These are phyloP conservation scores for Sphyrna mokarran DNA, from an alignment of 2,113 vertebrate species.

Conservation along the genomic window DNA sequence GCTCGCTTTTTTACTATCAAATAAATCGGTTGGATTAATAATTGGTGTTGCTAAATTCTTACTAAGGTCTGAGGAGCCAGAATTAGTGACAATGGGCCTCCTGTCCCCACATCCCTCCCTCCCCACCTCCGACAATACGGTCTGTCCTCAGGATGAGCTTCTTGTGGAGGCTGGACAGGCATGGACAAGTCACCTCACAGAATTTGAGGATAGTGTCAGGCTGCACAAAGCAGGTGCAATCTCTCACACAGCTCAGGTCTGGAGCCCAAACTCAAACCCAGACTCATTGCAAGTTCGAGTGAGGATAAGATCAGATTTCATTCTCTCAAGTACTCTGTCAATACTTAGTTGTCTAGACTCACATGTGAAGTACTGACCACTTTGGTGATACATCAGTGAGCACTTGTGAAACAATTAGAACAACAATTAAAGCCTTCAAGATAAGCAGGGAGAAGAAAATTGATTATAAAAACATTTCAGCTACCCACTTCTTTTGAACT, in stretches of 20 bases:
- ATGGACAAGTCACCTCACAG: neutral
- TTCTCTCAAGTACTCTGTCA: neutral
- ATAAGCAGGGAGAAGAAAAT: slow-evolving; percentile 30
- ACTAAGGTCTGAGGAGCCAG: too few relatives aligned
- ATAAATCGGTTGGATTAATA: too few relatives aligned
- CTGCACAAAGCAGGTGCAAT: neutral
- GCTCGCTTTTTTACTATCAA: too few relatives aligned
- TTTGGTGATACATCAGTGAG: neutral
- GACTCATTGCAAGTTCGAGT: too few relatives aligned
- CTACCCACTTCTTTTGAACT: slow-evolving; percentile 4
- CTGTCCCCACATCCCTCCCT: neutral
- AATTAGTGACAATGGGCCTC: neutral
- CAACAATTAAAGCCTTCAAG: slow-evolving; percentile 19
- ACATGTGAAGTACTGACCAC: neutral
- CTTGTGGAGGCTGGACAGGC: neutral
- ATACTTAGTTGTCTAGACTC: slow-evolving; percentile 25
- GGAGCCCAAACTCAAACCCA: neutral
- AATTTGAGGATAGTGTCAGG: neutral
- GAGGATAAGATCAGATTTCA: neutral
- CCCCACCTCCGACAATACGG: neutral
- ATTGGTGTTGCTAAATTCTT: too few relatives aligned
- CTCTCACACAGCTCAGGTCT: neutral
- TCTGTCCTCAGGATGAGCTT: neutral
- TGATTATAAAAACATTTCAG: slow-evolving; percentile 33
- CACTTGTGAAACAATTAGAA: slow-evolving; percentile 19